phyloP scores from a whole-genome alignment of 2,888 invertebrate species.

The Margaritifera margaritifera region DNA sequence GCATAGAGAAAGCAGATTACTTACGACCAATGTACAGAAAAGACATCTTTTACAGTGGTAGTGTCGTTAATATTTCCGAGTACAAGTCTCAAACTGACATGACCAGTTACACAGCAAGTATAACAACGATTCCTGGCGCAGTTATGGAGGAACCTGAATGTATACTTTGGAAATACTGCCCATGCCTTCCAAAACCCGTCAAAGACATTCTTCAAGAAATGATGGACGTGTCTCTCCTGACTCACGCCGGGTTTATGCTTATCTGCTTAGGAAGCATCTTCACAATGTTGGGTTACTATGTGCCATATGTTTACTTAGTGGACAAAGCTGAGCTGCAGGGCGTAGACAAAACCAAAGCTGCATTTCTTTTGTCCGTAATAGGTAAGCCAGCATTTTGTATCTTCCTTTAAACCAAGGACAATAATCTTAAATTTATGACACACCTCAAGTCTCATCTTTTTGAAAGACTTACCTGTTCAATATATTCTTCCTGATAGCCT shows the following conservation, averaged over 20 bases:
- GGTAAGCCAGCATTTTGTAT: slow-evolving; percentile 54
- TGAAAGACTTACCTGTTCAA: too few relatives aligned
- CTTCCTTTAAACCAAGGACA: too few relatives aligned
- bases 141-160: slow-evolving; percentile 35
- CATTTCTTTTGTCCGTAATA: slow-evolving; percentile 73
- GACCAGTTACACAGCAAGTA: slow-evolving; percentile 91
- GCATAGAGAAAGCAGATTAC: slow-evolving; percentile 57
- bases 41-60: slow-evolving; percentile 98
- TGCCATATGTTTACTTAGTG: slow-evolving; percentile 68
- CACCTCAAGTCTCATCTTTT: too few relatives aligned
- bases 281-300: slow-evolving; percentile 67
- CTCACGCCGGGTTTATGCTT: slow-evolving; percentile 91
- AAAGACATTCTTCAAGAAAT: slow-evolving; percentile 81
- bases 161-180: slow-evolving; percentile 38
- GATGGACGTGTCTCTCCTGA: slow-evolving; percentile 91
- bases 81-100: slow-evolving; percentile 91
- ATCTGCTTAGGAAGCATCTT: slow-evolving; percentile 90
- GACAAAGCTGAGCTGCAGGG: slow-evolving; percentile 56
- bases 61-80: slow-evolving; percentile 87
- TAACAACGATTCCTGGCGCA: slow-evolving; percentile 84
- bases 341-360: slow-evolving; percentile 73
- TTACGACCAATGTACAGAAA: slow-evolving; percentile 90
- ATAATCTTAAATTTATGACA: too few relatives aligned
- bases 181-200: slow-evolving; percentile 70
- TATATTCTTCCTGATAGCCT: too few relatives aligned